These are phyloP conservation scores for Otolemur garnettii DNA, from an alignment of 2,113 vertebrate genomes.

Conservation along the genomic window DNA sequence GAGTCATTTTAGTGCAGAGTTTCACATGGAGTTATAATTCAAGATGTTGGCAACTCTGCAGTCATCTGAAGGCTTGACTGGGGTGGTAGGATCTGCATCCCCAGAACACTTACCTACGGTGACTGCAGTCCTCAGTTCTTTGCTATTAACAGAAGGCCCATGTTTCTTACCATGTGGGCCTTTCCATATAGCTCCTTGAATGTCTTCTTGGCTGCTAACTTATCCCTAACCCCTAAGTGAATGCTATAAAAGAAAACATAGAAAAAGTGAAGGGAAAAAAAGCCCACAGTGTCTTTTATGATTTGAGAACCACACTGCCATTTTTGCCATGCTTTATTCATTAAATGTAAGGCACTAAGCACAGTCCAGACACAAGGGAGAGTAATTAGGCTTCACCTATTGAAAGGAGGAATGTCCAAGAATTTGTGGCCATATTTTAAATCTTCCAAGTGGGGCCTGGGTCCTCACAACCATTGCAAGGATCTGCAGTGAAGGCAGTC, in stretches of 20 bases:
- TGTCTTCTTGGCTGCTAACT: too few species aligned
- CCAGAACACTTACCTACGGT: background rate
- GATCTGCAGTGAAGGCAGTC: too few species aligned
- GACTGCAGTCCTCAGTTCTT: background rate
- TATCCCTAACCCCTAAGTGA: background rate
- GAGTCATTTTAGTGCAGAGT: background rate
- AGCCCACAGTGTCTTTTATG: background rate
- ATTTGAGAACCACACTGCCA: background rate
- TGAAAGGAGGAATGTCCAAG: background rate
- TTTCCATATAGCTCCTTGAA: background rate
- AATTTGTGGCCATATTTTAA: background rate
- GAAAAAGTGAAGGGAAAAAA: background rate
- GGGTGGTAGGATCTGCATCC: background rate
- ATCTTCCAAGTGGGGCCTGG: background rate
- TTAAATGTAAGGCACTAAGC: background rate
- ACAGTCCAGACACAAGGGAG: background rate
- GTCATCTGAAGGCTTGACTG: background rate
- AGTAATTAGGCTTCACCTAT: background rate
- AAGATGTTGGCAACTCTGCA: background rate
- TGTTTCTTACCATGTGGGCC: background rate
- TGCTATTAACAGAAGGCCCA: background rate
- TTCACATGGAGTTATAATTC: background rate
- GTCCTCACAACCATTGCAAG: too few species aligned
- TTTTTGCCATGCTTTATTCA: background rate
- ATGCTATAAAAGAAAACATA: background rate